Percentiles rank a stretch among this genome's conserved stretches.
These are phyloP conservation scores for Tethea ocularis DNA, from an alignment of 2,888 invertebrate genomes.

Conservation along the genomic window DNA sequence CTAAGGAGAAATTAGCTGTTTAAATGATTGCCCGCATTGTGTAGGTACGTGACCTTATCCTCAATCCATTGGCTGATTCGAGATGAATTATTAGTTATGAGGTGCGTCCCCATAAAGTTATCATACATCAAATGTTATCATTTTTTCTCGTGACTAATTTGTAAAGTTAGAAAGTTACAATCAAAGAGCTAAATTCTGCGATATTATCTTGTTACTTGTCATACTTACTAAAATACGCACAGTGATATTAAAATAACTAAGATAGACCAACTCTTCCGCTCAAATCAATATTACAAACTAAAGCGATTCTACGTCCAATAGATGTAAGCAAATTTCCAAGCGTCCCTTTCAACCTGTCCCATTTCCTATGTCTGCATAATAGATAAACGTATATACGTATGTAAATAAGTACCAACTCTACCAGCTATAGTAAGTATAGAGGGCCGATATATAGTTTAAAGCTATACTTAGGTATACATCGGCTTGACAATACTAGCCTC, in stretches of 20 bases:
- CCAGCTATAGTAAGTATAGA: slow-evolving; percentile 70
- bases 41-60: too few species aligned
- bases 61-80: too few species aligned
- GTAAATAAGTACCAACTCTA: slow-evolving; percentile 80
- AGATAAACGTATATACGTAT: slow-evolving; percentile 77
- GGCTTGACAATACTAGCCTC: slow-evolving; percentile 83
- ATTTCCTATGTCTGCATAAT: slow-evolving; percentile 81
- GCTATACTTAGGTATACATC: slow-evolving; percentile 75
- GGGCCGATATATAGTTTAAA: slow-evolving; percentile 81
- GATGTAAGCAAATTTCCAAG: slow-evolving; percentile 69
- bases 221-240: neutral
- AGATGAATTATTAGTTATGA: too few species aligned
- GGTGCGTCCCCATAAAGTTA: too few species aligned
- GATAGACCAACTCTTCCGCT: slow-evolving; percentile 17
- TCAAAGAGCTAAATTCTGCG: neutral
- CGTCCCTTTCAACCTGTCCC: slow-evolving; percentile 70
- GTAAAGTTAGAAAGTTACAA: too few species aligned
- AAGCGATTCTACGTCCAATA: slow-evolving; percentile 57
- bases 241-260: neutral
- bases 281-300: slow-evolving; percentile 58
- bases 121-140: too few species aligned
- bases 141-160: too few species aligned
- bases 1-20: too few species aligned
- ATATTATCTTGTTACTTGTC: neutral
- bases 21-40: too few species aligned